phyloP scores from a whole-genome alignment of 2,113 vertebrate genomes.

The Loxodonta africana region DNA sequence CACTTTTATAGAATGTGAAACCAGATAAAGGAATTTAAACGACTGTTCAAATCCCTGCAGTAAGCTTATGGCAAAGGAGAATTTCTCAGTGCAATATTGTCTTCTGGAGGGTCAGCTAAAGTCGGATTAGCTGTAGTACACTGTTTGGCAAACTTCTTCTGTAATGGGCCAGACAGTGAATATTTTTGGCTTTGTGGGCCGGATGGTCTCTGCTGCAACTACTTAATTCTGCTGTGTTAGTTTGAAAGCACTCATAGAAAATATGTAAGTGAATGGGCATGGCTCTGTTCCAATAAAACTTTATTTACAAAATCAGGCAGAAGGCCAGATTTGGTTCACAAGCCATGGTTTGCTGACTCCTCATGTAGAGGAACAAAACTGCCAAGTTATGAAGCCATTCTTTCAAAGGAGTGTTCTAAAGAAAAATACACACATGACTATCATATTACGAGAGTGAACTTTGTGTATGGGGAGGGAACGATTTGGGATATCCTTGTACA shows the following conservation, averaged over 20 bases:
- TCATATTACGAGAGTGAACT: background rate
- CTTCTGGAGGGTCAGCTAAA: background rate
- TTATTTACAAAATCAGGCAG: conserved; percentile 30
- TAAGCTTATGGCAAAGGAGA: background rate
- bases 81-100: background rate
- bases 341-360: background rate
- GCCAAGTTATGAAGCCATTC: background rate
- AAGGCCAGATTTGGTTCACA: background rate
- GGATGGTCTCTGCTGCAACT: background rate
- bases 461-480: background rate
- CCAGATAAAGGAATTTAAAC: conserved; percentile 25
- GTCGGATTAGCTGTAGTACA: background rate
- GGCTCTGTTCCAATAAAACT: conserved; percentile 13
- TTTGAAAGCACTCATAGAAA: background rate
- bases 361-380: background rate
- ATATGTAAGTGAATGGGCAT: background rate
- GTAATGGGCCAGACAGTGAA: background rate
- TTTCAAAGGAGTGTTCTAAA: background rate
- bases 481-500: background rate
- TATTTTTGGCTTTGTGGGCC: background rate
- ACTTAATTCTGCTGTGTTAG: background rate
- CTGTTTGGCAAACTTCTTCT: background rate
- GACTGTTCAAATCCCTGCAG: background rate
- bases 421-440: background rate
- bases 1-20: conserved; percentile 35